Evolutionary conservation across 2,888 invertebrate genomes (phyloP), one percentile per base, ranked within the genome.

Genomic region (Eilema caniola): DNA sequence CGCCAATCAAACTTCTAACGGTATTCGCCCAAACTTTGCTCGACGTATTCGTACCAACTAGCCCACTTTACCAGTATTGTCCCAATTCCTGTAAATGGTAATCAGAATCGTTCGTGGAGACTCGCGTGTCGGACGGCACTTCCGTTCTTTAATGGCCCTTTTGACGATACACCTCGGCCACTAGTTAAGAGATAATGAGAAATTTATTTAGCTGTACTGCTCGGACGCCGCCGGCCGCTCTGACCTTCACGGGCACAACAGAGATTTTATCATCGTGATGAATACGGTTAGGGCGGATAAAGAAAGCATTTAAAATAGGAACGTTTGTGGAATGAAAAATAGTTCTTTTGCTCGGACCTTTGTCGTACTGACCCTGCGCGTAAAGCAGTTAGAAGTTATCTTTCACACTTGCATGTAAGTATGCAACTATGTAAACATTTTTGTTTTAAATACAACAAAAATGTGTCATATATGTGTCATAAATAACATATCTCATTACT

Each of bases 141-240:
- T 86, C 88, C 87, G 86, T 71, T 79, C 70, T 71, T 75, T 81
- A 82, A 83, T 84, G 77, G 67, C 66, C 81, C 84, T 77, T 76
- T 73, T 77, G 81, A 83, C 84, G 83, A 78, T 75, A 69, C 74
- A 73, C 71, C 33, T 69, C 64, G 47, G 74, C 68, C 69, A 62
- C n/a, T 73, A 75, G 64, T 82, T 75, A 70, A 81, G 76, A 77
- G 76, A 77, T 75, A 75, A 77, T 73, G 68, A 63, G 24, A 71
- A 62, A 72, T 80, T 72, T 80, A 82, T 79, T 79, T 77, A 68
- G 71, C 56, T 53, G 53, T 53, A 53, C 53, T 7, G 53, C n/a
- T n/a, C 53, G 53, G 53, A 70, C 61, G 66, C 66, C 37, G 62
- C 70, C 62, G 66, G 62, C 70, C 62, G 66, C 67, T 71, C 72